These are phyloP conservation scores for Osedax frankpressi DNA, from an alignment of 2,888 invertebrate species.

Conservation along the genomic window DNA sequence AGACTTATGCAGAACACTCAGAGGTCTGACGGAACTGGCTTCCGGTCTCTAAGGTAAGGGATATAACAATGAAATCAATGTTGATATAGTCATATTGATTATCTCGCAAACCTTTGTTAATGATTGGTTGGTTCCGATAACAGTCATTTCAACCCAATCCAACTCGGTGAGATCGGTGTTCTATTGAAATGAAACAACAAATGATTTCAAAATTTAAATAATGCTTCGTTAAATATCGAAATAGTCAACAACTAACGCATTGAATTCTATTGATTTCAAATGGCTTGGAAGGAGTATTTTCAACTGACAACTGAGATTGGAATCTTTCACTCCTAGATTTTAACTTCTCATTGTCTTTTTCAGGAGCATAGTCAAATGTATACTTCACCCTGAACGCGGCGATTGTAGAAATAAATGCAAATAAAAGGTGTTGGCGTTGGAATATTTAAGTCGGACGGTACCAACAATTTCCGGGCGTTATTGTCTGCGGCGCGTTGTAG, in stretches of 20 bases:
- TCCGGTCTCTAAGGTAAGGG: constrained; percentile 60
- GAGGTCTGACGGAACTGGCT: constrained; percentile 62
- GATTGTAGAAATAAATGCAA: not conserved
- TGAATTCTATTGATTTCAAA: not conserved
- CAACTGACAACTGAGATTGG: not conserved
- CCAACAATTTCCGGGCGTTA: not conserved
- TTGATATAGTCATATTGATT: no score
- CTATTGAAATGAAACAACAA: no score
- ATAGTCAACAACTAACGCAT: not conserved
- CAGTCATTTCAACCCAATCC: constrained; percentile 69
- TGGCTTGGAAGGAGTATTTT: not conserved
- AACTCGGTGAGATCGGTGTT: constrained; percentile 49
- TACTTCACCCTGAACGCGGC: not conserved
- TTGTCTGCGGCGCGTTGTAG: not conserved
- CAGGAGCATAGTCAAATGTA: not conserved
- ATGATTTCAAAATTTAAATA: no score
- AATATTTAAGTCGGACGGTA: not conserved
- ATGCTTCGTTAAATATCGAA: no score
- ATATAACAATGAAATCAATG: not conserved
- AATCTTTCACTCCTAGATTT: not conserved
- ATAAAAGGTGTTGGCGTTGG: not conserved
- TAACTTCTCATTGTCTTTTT: not conserved
- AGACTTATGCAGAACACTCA: constrained; percentile 68
- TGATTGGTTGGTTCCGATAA: constrained; percentile 83
- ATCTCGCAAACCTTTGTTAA: constrained; percentile 60